A percentile compares a stretch with the other conserved stretches of the same genome.
Conservation (phyloP, 2,797 vertebrate species). For the Hippoglossus hippoglossus region DNA sequence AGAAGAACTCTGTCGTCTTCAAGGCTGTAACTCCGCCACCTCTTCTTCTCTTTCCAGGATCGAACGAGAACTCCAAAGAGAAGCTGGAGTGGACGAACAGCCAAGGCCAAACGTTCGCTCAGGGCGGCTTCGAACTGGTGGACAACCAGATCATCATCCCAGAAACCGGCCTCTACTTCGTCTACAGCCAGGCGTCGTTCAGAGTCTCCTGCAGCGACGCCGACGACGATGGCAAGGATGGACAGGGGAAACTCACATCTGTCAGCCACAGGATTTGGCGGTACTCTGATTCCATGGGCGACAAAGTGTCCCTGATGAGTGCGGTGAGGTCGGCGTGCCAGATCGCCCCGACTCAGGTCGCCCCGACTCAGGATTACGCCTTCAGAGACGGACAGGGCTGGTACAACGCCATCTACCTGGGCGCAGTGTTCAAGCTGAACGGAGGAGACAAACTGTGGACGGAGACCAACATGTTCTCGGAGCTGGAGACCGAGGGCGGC, state of each 20-base stretch:
- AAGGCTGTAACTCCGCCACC: not conserved
- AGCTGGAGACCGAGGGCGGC: constrained; percentile 70
- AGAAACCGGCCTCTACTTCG: constrained; percentile 77
- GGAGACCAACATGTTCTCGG: constrained; percentile 53
- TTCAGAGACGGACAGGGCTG: constrained; percentile 37
- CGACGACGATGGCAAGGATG: not conserved
- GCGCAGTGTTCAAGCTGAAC: constrained; percentile 79
- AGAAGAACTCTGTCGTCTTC: not conserved
- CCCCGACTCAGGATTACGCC: not conserved
- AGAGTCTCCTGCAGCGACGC: constrained; percentile 57
- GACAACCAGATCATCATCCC: constrained; percentile 77
- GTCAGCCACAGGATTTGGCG: constrained; percentile 78
- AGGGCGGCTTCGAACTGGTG: constrained; percentile 70
- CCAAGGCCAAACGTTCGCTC: constrained; percentile 75
- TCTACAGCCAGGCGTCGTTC: constrained; percentile 87
- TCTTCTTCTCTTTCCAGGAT: constrained; percentile 25
- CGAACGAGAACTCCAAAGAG: fast-evolving
- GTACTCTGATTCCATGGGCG: constrained; percentile 57
- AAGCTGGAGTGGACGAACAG: constrained; percentile 67
- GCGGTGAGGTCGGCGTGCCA: constrained; percentile 77
- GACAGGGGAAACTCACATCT: not conserved
- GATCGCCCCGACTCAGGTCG: not conserved
- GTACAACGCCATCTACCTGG: constrained; percentile 83
- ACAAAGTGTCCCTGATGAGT: constrained; percentile 63
- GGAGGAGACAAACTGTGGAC: constrained; percentile 78